These are phyloP conservation scores for Gymnodraco acuticeps DNA, from an alignment of 2,797 vertebrate species.

Conservation along the genomic window DNA sequence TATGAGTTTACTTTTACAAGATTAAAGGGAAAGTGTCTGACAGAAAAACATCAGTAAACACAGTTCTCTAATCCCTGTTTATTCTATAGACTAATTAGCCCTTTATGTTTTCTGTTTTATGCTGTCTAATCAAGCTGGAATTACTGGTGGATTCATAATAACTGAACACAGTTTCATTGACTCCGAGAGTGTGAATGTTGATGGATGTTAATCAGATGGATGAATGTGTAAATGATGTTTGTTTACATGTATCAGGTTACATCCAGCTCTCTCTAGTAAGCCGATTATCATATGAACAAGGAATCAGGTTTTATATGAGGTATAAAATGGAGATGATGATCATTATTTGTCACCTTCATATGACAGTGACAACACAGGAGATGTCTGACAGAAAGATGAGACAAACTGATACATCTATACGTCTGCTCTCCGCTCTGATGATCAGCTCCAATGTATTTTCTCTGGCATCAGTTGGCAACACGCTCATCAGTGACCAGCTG, in stretches of 20 bases:
- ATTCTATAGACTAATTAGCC: neutral
- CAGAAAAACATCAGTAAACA: neutral
- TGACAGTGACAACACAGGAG: neutral
- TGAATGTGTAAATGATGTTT: constrained; percentile 11
- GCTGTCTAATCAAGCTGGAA: neutral
- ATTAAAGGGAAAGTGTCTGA: neutral
- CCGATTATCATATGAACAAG: neutral
- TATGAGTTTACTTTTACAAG: neutral
- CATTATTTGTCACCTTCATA: constrained; percentile 13
- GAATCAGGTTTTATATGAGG: neutral
- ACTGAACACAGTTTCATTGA: neutral
- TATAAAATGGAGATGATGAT: neutral
- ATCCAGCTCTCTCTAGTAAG: neutral
- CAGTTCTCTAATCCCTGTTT: neutral
- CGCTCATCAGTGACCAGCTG: constrained; percentile 40
- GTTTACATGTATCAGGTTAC: neutral
- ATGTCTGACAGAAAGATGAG: constrained; percentile 21
- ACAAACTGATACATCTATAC: neutral
- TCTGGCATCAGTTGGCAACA: constrained; percentile 11
- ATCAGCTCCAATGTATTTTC: constrained; percentile 25
- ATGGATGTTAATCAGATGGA: constrained; percentile 1
- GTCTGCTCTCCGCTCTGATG: neutral
- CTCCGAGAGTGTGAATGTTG: neutral
- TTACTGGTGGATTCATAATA: neutral
- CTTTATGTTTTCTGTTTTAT: neutral